Percentiles rank a stretch among this genome's conserved stretches.
Conservation (phyloP, 2,113 vertebrate species). For the Epinephelus fuscoguttatus region DNA sequence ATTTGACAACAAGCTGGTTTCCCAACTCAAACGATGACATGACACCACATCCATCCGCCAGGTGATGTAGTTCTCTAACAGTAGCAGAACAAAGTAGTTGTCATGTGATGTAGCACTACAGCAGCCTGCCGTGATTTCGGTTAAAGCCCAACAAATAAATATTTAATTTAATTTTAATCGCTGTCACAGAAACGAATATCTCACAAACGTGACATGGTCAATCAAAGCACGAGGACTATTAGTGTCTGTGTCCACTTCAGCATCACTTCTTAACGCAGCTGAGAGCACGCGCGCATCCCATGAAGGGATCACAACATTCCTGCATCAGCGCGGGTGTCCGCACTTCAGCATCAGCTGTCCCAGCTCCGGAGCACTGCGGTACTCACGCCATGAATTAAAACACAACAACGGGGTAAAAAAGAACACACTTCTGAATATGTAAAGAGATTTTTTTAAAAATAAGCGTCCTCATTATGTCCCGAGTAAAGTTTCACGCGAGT, state of each 20-base stretch:
- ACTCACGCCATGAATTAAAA: not conserved
- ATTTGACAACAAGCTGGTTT: not conserved
- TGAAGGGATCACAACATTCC: slow-evolving; percentile 58
- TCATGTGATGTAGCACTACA: slow-evolving; percentile 17
- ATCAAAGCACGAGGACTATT: not conserved
- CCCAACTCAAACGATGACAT: not conserved
- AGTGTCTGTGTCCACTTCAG: slow-evolving; percentile 21
- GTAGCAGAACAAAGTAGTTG: slow-evolving; percentile 42
- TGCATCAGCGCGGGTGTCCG: slow-evolving; percentile 57
- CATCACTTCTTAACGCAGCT: slow-evolving; percentile 56
- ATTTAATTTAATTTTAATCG: not conserved
- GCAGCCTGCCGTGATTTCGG: not conserved
- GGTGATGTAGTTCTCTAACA: slow-evolving; percentile 31
- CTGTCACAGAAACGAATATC: not conserved
- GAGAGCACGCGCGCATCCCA: slow-evolving; percentile 46
- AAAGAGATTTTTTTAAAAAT: not conserved
- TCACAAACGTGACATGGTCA: not conserved
- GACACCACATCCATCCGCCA: slow-evolving; percentile 24
- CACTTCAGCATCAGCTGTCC: slow-evolving; percentile 58
- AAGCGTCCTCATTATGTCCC: slow-evolving; percentile 3
- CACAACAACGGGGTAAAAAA: not conserved
- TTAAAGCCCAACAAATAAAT: not conserved
- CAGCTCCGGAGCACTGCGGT: slow-evolving; percentile 61
- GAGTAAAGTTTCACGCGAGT: slow-evolving; percentile 72
- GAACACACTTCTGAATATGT: rapidly evolving